A percentile compares a stretch with the other conserved stretches of the same genome.
phyloP scores from a whole-genome alignment of 2,888 invertebrate genomes.

The Formica aserva region DNA sequence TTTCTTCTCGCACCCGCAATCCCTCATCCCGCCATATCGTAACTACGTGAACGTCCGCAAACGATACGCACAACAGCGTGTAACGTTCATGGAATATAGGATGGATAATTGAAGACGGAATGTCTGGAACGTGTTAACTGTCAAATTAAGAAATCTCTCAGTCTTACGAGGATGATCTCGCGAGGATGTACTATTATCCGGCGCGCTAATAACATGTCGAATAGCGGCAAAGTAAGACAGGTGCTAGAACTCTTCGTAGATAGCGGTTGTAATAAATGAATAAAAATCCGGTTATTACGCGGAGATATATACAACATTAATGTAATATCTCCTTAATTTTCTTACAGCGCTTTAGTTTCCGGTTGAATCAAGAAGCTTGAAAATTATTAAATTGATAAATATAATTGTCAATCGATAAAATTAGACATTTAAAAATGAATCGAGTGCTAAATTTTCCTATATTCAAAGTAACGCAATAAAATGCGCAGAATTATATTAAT shows the following conservation, averaged over 20 bases:
- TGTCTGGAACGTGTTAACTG: conserved; percentile 44
- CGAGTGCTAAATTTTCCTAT: background rate
- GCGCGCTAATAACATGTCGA: conserved; percentile 16
- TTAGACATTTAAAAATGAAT: background rate
- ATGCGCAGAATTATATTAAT: background rate
- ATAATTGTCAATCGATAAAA: background rate
- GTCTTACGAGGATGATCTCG: background rate
- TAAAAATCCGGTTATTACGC: background rate
- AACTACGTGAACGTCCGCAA: conserved; percentile 16
- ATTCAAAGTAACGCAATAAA: background rate
- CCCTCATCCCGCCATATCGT: conserved; percentile 37
- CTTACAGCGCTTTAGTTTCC: background rate
- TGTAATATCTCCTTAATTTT: background rate
- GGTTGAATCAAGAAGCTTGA: background rate
- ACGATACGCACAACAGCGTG: conserved; percentile 31
- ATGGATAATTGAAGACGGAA: conserved; percentile 39
- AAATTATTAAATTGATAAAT: background rate
- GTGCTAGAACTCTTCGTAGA: background rate
- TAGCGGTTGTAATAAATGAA: background rate
- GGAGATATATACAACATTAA: background rate
- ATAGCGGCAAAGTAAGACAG: background rate
- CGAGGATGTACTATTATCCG: background rate
- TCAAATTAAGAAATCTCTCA: conserved; percentile 44
- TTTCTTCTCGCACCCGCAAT: conserved; percentile 12
- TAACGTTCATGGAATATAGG: conserved; percentile 2